Evolutionary conservation across 2,113 vertebrate species (phyloP), one percentile per base, ranked within the genome.

Genomic region (Acanthisitta chloris): DNA sequence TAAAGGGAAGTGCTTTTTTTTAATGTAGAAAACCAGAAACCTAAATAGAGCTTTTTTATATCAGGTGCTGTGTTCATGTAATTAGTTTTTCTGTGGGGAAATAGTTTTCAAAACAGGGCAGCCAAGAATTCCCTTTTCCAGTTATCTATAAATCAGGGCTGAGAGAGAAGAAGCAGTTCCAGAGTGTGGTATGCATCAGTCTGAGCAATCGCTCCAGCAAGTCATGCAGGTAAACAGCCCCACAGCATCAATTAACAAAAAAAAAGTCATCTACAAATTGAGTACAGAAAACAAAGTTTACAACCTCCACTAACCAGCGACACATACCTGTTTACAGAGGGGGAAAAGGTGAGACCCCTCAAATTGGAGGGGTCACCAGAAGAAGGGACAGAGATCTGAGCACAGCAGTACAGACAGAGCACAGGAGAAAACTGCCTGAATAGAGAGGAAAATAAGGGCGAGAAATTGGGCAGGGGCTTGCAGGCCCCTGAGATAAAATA

Each of bases 121-220:
- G 86, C 54, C 87, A 94, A 94, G 54, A 79, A 94, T 54, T 91
- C 66, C 73, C 71, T 64, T 81, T 73, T 95, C 43, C 55, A 66
- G 59, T 88, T 96, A 90, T 81, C 81, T 89, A 88, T 83, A 96
- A 93, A 96, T 93, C 89, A 94, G 52, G 71, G 26, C 7, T 88
- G 69, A 92, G 34, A 92, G 73, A 89, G 57, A 79, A 93, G 55
- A 81, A 92, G 80, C 52, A 67, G 65, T 79, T 73, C 73, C 43
- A 72, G 65, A 90, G 42, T 4, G 16, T 72, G 92, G 76, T 76
- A 82, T 66, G 72, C 82, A 86, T 66, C 58, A 77, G 45, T 31
- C 78, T 46, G 45, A 95, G 77, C 82, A 86, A 89, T 62, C 13
- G 6, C 65, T 84, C 58, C 59, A 77, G 26, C 45, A 43, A 73